Percentiles rank a stretch among this genome's conserved stretches.
Conservation (phyloP, 1,140 invertebrate species). For the Neuroterus valhalla region DNA sequence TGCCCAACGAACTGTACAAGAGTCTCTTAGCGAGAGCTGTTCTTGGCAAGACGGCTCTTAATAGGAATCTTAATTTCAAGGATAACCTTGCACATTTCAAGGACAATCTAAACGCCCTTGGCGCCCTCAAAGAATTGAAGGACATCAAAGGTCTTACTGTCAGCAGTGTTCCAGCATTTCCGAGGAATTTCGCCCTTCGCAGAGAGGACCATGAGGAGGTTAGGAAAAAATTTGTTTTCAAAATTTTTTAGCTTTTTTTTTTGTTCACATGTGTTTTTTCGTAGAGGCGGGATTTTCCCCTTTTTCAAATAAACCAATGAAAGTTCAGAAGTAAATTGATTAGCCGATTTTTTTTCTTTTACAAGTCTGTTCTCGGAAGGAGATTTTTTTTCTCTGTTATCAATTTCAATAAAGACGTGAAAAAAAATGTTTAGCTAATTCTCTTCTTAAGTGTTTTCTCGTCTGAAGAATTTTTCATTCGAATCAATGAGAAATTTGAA, state of each 20-base stretch:
- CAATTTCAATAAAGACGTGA: too few relatives aligned
- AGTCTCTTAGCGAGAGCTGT: conserved; percentile 83
- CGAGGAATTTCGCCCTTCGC: conserved; percentile 70
- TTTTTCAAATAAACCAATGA: too few relatives aligned
- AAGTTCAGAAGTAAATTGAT: too few relatives aligned
- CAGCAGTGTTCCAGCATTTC: conserved; percentile 72
- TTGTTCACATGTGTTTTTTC: background rate
- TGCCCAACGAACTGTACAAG: conserved; percentile 86
- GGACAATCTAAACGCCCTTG: conserved; percentile 69
- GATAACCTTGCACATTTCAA: conserved; percentile 70
- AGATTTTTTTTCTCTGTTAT: background rate
- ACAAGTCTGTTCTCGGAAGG: too few relatives aligned
- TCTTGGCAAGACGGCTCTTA: conserved; percentile 74
- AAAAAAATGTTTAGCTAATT: too few relatives aligned
- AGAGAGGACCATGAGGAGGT: conserved; percentile 72
- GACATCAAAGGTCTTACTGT: conserved; percentile 70
- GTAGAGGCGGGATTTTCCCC: background rate
- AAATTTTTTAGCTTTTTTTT: background rate
- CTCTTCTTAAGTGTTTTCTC: too few relatives aligned
- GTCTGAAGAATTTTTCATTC: too few relatives aligned
- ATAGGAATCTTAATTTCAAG: conserved; percentile 70
- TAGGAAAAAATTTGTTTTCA: conserved; percentile 42
- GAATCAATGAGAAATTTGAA: too few relatives aligned
- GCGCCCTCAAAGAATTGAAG: conserved; percentile 69
- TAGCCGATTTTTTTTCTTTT: too few relatives aligned